A percentile compares a stretch with the other conserved stretches of the same genome.
Conservation (phyloP, 2,888 invertebrate genomes). For the Drosophila flavopinicola region DNA sequence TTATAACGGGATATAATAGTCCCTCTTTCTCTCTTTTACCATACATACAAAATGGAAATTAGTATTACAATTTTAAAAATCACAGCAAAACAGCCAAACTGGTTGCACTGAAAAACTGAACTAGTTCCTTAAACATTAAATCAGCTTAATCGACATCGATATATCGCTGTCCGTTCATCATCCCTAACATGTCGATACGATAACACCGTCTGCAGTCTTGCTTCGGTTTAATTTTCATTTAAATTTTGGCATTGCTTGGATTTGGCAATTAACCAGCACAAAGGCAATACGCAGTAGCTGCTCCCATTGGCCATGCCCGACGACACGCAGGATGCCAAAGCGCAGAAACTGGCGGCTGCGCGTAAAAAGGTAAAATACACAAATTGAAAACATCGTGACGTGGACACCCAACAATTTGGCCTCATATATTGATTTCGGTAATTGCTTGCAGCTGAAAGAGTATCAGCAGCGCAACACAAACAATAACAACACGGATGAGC, state of each 20-base stretch:
- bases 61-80: too few species aligned
- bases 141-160: neutral
- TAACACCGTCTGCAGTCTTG: slow-evolving; percentile 15
- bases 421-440: slow-evolving; percentile 55
- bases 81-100: too few species aligned
- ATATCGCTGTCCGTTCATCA: slow-evolving; percentile 17
- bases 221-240: slow-evolving; percentile 36
- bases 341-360: slow-evolving; percentile 83
- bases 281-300: slow-evolving; percentile 17
- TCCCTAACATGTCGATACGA: slow-evolving; percentile 16
- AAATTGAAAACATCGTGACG: slow-evolving; percentile 59
- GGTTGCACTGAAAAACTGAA: neutral
- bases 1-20: too few species aligned
- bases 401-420: slow-evolving; percentile 53
- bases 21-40: too few species aligned
- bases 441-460: slow-evolving; percentile 73
- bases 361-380: slow-evolving; percentile 80
- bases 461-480: slow-evolving; percentile 76
- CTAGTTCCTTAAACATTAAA: neutral
- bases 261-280: neutral
- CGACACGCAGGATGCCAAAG: slow-evolving; percentile 81
- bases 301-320: slow-evolving; percentile 75
- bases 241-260: slow-evolving; percentile 20
- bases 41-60: too few species aligned
- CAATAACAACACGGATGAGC: slow-evolving; percentile 58